Evolutionary conservation across 1,140 invertebrate species (phyloP).

Genomic region (Aphelenchoides avenae): DNA sequence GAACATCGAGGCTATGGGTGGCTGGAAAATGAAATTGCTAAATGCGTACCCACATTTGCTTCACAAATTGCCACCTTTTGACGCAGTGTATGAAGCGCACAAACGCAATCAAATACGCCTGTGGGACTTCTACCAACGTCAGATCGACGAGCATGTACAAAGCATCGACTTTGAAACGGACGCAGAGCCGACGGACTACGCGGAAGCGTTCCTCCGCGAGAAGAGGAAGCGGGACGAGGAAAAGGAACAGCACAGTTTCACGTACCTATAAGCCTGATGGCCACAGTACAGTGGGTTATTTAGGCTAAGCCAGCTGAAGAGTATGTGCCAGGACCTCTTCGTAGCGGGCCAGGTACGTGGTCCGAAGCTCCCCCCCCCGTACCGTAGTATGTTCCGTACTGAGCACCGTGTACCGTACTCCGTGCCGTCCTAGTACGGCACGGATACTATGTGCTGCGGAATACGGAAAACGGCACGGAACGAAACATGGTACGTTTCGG

Average conservation of each 20-base stretch:
- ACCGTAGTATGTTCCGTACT: no score
- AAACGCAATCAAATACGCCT: slow-evolving; percentile 1
- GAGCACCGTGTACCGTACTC: no score
- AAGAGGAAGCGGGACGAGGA: neutral
- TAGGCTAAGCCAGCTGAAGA: slow-evolving; percentile 6
- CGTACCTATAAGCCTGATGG: neutral
- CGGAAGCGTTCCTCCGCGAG: neutral
- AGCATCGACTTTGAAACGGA: no score
- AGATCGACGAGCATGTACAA: no score
- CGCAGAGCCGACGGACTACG: no score
- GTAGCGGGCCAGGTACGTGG: slow-evolving; percentile 3
- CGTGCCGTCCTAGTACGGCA: no score
- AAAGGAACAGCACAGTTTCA: neutral
- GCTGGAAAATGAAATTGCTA: neutral
- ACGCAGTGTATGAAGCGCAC: neutral
- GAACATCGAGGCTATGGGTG: slow-evolving; percentile 7
- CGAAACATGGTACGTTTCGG: no score
- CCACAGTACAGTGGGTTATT: neutral
- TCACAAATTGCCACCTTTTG: neutral
- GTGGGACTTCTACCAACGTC: neutral
- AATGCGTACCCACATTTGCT: neutral
- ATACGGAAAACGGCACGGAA: no score
- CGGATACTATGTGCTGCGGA: no score
- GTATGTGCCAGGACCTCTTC: no score
- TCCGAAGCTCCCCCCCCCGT: no score